phyloP scores from a whole-genome alignment of 2,888 invertebrate genomes.

The Scaptomyza reducta region DNA sequence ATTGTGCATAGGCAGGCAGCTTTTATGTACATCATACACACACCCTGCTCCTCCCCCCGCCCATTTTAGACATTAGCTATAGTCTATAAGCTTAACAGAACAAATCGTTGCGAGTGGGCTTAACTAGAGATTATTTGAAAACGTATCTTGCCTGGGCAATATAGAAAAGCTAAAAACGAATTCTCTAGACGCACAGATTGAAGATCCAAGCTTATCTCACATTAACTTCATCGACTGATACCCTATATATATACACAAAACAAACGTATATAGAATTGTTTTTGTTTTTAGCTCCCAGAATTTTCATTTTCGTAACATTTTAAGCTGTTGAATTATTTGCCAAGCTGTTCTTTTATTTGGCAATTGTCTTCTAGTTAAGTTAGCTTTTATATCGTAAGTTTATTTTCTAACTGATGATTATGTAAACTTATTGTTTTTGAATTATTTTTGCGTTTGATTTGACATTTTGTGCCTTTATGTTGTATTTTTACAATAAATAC shows the following conservation, averaged over 20 bases:
- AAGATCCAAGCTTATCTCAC: constrained; percentile 47
- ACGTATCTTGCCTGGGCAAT: constrained; percentile 28
- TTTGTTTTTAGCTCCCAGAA: constrained; percentile 42
- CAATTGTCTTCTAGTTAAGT: constrained; percentile 28
- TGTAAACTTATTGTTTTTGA: constrained; percentile 38
- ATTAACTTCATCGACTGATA: constrained; percentile 78
- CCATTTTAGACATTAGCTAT: constrained; percentile 38
- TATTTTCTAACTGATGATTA: constrained; percentile 38
- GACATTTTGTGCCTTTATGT: constrained; percentile 48
- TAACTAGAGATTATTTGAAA: constrained; percentile 29
- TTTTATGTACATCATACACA: constrained; percentile 24
- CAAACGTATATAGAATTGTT: constrained; percentile 51
- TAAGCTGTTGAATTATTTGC: constrained; percentile 59
- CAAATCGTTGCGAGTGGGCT: constrained; percentile 51
- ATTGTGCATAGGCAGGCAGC: constrained; percentile 55
- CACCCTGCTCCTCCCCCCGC: constrained; percentile 11
- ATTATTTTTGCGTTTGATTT: constrained; percentile 22
- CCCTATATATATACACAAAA: constrained; percentile 46
- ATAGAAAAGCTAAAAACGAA: constrained; percentile 23
- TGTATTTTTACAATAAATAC: constrained; percentile 68
- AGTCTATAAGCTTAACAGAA: constrained; percentile 53
- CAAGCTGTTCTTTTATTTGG: constrained; percentile 42
- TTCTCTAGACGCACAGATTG: constrained; percentile 32
- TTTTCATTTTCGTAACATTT: constrained; percentile 31
- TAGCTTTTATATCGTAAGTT: constrained; percentile 29